Evolutionary conservation across 92 coral and sea anemone genomes (phyloP), one percentile per base, ranked within the genome.

Genomic region (Parazoanthus swiftii): DNA sequence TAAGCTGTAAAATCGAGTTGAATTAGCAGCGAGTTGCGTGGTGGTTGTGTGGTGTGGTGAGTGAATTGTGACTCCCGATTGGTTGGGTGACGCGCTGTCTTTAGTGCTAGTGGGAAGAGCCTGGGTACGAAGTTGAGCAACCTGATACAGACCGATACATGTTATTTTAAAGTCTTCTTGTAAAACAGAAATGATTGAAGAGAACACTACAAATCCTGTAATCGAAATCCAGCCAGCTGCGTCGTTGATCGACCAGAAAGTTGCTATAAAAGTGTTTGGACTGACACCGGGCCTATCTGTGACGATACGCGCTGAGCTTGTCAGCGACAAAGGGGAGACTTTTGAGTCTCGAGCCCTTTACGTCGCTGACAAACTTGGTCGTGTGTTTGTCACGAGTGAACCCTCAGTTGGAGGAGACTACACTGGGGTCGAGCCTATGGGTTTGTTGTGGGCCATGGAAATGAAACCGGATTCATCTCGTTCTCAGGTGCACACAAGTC

Each of bases 361-460:
- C 43, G 35, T 18, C 15, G 85, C 85, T 7, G 26, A 80, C 73
- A 35, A 80, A 26, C 72, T 56, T 15, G 85, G 85, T 58, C 11
- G 44, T 54, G 73, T 80, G 54, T 15, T 35, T 56, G 73, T 80
- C 85, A 23, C 20, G 48, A 56, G 71, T 58, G 85, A 80, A 15
- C 85, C 85, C 5, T 80, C 85, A 6, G 71, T 80, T 56, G 85
- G 85, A 8, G 85, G 85, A 6, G 70, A 80, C 65, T 80, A 80
- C 50, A 58, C 85, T 1, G 85, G 73, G 43, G 33, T 80, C 9
- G 72, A 80, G n/a, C 71, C 85, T 8, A 92, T 94, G 96, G 96
- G 96, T 18, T 79, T 94, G 14, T 82, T 94, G 58, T 90, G 95
- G 93, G 78, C 92, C 58, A 92, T 92, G 96, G 51, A 36, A 23